Evolutionary conservation across 2,797 vertebrate genomes (phyloP), one percentile per base, ranked within the genome.

Genomic region (Danio aesculapii): DNA sequence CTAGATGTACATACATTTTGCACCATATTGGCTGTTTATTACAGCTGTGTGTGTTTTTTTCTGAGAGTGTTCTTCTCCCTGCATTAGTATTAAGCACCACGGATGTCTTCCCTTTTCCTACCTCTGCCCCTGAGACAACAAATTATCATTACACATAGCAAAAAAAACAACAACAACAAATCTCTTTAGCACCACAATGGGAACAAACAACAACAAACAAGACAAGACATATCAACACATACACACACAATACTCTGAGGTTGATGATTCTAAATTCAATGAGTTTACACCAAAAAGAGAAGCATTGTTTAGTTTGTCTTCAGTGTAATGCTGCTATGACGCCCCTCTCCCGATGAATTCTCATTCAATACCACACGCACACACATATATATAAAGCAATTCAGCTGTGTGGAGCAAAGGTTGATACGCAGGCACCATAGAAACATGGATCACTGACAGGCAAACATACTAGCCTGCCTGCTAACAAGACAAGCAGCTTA

Each of bases 131-230:
- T 76, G 78, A 69, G 73, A 77, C 30, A 43, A 63, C 58, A 77
- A 77, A 77, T 86, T 74, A 87, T 88, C 88, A 77, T 87, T 76
- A 89, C 50, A 80, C 81, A 71, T 70, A 76, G 86, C 85, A 91
- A 87, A 30, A 30, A 30, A 30, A 85, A 87, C 88, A 91, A 43
- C n/a, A n/a, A 86, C 89, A 77, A 86, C 57, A 87, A 19, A 49
- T 61, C 75, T 90, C 81, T 91, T 89, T 92, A 94, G 93, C 93
- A 94, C 92, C 93, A 93, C 72, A 83, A 84, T 87, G 86, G 86
- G 47, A 62, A 46, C 89, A 80, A 81, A 87, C 86, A 88, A 83
- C 88, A 88, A 80, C 62, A 69, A 58, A 76, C 57, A 52, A 82
- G 19, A 85, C 49, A 61, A 69, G 77, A 73, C 17, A 67, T 64